phyloP scores from a whole-genome alignment of 2,797 vertebrate species.

The Sibirionetta formosa region DNA sequence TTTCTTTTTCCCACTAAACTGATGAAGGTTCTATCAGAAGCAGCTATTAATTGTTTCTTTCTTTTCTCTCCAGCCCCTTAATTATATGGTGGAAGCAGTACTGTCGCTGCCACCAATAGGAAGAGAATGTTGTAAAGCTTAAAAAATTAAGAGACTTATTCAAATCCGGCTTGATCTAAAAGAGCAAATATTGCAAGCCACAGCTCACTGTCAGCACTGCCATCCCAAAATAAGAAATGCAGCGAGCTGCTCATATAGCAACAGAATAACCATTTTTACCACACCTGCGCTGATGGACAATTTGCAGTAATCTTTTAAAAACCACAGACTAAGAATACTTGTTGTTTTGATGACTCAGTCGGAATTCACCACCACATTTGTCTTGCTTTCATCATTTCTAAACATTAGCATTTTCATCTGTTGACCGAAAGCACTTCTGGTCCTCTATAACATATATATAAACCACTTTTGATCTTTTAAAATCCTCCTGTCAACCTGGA shows the following conservation, averaged over 20 bases:
- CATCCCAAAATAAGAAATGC: conserved; percentile 46
- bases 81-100: conserved; percentile 63
- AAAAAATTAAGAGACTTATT: conserved; percentile 49
- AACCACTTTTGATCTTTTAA: conserved; percentile 67
- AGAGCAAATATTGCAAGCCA: background rate
- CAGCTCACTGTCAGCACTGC: conserved; percentile 24
- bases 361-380: conserved; percentile 57
- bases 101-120: conserved; percentile 26
- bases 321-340: conserved; percentile 65
- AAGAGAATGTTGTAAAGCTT: conserved; percentile 2
- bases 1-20: conserved; percentile 81
- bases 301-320: conserved; percentile 68
- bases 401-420: conserved; percentile 70
- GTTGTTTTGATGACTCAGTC: conserved; percentile 71
- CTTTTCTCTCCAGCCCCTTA: conserved; percentile 67
- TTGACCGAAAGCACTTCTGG: conserved; percentile 69
- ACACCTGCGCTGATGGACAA: conserved; percentile 50
- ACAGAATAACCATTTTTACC: conserved; percentile 35
- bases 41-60: conserved; percentile 79
- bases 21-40: conserved; percentile 78
- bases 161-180: conserved; percentile 26
- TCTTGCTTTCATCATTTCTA: conserved; percentile 65
- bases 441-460: conserved; percentile 58
- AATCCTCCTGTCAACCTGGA: conserved; percentile 73
- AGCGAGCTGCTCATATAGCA: background rate